Conservation (phyloP, 2,797 vertebrate species). For the Bradypodion pumilum region DNA sequence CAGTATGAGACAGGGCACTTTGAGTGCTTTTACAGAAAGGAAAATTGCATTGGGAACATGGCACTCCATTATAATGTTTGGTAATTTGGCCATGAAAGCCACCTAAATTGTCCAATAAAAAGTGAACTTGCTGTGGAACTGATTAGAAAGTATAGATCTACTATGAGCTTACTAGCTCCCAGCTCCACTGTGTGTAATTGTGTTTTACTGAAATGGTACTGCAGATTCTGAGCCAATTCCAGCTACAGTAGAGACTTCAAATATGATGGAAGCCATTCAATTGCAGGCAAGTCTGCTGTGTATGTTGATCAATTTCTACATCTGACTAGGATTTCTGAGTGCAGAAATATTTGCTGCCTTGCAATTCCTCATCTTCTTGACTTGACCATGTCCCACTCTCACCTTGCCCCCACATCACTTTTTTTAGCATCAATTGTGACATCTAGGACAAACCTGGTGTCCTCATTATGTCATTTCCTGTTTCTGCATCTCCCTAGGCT, state of each 20-base stretch:
- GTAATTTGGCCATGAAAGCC: not conserved
- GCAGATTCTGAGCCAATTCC: not conserved
- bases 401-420: not conserved
- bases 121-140: not conserved
- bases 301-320: not conserved
- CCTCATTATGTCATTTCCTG: not conserved
- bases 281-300: not conserved
- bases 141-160: not conserved
- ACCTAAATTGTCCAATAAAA: not conserved
- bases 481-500: not conserved
- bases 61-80: not conserved
- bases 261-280: too few relatives aligned
- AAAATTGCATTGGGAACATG: not conserved
- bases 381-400: not conserved
- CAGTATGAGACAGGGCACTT: not conserved
- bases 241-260: not conserved
- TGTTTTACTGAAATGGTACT: not conserved
- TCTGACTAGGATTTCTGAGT: not conserved
- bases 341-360: not conserved
- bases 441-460: not conserved
- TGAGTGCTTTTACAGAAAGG: not conserved
- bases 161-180: too few relatives aligned
- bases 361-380: not conserved
- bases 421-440: slow-evolving; percentile 5
- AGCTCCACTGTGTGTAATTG: not conserved